Evolutionary conservation across 2,797 vertebrate genomes (phyloP).

Genomic region (Uromys caudimaculatus): DNA sequence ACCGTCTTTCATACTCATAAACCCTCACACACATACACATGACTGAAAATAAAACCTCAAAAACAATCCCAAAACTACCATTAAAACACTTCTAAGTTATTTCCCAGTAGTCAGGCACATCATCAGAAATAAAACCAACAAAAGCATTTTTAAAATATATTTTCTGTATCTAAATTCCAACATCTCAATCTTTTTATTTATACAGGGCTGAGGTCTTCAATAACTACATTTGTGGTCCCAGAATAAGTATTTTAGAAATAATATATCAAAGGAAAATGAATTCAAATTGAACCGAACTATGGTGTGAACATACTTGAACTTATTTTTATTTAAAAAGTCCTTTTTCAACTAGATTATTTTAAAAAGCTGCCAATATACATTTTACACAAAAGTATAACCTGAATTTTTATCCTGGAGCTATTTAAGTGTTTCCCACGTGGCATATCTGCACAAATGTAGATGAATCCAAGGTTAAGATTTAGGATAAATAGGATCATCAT

Average conservation of each 20-base stretch:
- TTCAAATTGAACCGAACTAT: constrained; percentile 30
- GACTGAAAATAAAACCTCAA: neutral
- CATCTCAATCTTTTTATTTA: constrained; percentile 16
- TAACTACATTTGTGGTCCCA: neutral
- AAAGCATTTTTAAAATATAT: neutral
- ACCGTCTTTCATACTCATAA: neutral
- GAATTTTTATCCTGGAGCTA: neutral
- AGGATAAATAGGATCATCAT: neutral
- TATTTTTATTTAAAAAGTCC: neutral
- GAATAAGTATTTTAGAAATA: neutral
- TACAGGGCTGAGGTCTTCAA: neutral
- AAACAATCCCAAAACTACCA: neutral
- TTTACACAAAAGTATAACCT: constrained; percentile 5
- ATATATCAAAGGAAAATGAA: neutral
- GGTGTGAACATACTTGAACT: neutral
- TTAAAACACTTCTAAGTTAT: neutral
- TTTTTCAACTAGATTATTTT: constrained; percentile 19
- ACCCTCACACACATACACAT: neutral
- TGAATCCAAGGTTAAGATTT: constrained; percentile 9
- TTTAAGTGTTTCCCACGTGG: neutral
- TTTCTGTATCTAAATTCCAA: neutral
- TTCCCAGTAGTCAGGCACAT: neutral
- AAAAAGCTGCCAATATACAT: neutral
- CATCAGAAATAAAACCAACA: neutral
- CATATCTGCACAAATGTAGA: neutral